Conservation (phyloP, 2,797 vertebrate species). For the Lepus townsendii region DNA sequence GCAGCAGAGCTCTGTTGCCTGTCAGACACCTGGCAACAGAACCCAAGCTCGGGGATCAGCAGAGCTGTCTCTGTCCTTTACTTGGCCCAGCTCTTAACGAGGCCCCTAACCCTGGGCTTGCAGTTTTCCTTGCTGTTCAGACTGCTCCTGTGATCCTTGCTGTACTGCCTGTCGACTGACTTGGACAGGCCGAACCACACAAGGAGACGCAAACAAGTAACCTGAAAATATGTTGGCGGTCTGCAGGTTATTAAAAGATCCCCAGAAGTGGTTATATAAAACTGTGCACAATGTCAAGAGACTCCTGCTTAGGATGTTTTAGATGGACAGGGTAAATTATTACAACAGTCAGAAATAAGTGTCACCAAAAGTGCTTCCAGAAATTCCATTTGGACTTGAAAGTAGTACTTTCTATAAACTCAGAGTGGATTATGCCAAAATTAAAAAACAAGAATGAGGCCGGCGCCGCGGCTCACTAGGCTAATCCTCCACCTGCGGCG, state of each 20-base stretch:
- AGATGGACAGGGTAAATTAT: background rate
- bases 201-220: background rate
- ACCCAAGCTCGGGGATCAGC: background rate
- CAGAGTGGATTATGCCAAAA: background rate
- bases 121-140: background rate
- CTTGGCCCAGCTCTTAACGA: background rate
- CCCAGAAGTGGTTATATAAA: background rate
- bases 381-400: conserved; percentile 55
- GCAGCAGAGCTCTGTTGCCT: background rate
- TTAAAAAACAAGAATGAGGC: background rate
- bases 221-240: conserved; percentile 3
- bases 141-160: background rate
- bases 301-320: background rate
- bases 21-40: background rate
- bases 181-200: background rate
- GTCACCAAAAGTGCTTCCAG: background rate
- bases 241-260: background rate
- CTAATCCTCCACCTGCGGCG: no score
- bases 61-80: background rate
- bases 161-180: background rate
- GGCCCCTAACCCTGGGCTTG: no score
- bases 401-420: background rate
- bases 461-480: no score
- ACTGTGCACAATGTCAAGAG: background rate
- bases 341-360: background rate